Conservation (phyloP, 2,888 invertebrate species). For the Spilarctia lutea region DNA sequence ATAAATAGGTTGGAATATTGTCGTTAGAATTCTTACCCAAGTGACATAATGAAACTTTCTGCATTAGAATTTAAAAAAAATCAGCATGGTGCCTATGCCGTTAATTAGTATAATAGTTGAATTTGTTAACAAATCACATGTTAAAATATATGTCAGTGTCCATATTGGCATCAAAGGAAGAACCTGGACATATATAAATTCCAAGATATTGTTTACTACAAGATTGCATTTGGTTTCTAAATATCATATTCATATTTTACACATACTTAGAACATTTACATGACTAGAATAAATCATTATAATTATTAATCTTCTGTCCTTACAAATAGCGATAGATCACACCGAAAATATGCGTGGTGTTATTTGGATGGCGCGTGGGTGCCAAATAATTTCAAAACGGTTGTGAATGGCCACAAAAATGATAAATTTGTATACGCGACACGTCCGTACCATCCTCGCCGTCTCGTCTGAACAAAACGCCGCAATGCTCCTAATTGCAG, state of each 20-base stretch:
- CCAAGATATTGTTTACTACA: no score
- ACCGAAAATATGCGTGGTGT: constrained; percentile 38
- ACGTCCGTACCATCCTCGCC: constrained; percentile 66
- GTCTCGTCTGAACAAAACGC: constrained; percentile 73
- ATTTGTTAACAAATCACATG: no score
- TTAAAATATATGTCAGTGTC: no score
- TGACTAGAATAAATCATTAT: constrained; percentile 33
- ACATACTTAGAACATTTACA: constrained; percentile 41
- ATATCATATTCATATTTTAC: constrained; percentile 34
- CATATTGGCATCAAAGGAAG: no score
- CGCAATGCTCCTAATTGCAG: constrained; percentile 77
- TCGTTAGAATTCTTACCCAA: no score
- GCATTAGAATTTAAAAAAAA: no score
- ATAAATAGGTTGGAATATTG: no score
- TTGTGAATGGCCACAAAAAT: constrained; percentile 64
- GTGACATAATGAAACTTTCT: no score
- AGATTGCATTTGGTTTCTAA: constrained; percentile 37
- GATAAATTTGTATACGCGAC: constrained; percentile 76
- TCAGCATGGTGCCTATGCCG: no score
- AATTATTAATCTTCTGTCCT: constrained; percentile 40
- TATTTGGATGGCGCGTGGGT: constrained; percentile 30
- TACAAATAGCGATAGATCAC: constrained; percentile 43
- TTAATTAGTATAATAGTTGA: no score
- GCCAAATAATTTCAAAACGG: constrained; percentile 56
- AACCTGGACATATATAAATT: no score